Evolutionary conservation across 2,797 vertebrate genomes (phyloP).

Genomic region (Sebastes melanostomus): DNA sequence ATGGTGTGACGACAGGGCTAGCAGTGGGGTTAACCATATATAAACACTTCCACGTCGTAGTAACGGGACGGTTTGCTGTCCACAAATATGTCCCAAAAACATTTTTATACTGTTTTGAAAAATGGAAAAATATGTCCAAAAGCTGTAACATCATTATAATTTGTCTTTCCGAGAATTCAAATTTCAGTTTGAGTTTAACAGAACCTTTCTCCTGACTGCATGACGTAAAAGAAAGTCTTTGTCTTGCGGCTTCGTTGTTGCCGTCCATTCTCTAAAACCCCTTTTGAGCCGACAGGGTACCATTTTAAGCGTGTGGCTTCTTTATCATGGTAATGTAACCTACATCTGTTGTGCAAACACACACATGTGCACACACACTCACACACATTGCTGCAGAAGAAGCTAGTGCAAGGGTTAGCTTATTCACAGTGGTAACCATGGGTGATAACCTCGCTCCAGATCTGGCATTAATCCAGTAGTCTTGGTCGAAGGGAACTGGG

Average conservation of each 20-base stretch:
- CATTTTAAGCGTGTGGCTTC: slow-evolving; percentile 49
- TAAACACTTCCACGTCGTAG: background rate
- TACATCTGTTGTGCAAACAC: slow-evolving; percentile 56
- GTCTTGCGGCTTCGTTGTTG: background rate
- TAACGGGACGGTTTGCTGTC: background rate
- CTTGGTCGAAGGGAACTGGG: background rate
- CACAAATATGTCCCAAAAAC: background rate
- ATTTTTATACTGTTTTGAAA: background rate
- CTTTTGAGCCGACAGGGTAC: slow-evolving; percentile 13
- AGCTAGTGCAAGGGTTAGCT: slow-evolving; percentile 22
- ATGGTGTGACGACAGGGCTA: background rate
- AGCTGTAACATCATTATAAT: background rate
- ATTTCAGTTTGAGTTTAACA: background rate
- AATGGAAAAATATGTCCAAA: background rate
- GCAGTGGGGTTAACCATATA: background rate
- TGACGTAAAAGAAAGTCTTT: slow-evolving; percentile 31
- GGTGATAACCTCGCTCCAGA: slow-evolving; percentile 52
- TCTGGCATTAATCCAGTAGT: slow-evolving; percentile 48
- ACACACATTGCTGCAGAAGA: slow-evolving; percentile 6
- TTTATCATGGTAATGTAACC: slow-evolving; percentile 72
- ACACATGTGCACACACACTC: slow-evolving; percentile 28
- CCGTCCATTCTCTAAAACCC: slow-evolving; percentile 6
- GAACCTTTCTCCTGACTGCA: background rate
- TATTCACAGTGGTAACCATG: slow-evolving; percentile 33
- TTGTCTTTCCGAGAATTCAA: background rate